Evolutionary conservation across 2,113 vertebrate genomes (phyloP), one percentile per base, ranked within the genome.

Genomic region (Dasyurus viverrinus): DNA sequence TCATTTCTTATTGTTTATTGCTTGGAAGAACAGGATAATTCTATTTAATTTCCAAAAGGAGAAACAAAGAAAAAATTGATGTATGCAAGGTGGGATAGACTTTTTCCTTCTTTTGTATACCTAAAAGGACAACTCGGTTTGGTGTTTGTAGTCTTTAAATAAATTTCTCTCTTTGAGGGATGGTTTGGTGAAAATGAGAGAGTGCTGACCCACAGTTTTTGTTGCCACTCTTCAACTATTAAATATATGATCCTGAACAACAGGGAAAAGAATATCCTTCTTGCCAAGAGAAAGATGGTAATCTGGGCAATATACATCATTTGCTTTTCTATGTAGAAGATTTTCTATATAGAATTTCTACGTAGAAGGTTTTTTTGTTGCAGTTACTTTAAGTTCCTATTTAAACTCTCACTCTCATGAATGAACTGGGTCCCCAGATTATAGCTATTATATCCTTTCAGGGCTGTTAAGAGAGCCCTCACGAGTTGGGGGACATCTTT

Each of bases 1-100:
- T 42, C 24, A 93, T 91, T 93, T 89, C 3, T 26, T 14, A 54
- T 89, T 92, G 2, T 23, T 16, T 57, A 50, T 42, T 12, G 6
- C n/a, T 47, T 23, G 1, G 30, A 90, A 50, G 4, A 12, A 42
- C 30, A 47, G 4, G 54, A 22, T 55, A 68, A 4, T n/a, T 91
- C 30, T 55, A 23, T 84, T 26, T 96, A 89, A 53, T 92, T 96
- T 94, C 42, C 47, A 96, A 93, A 95, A 30, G 30, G 8, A 92
- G 46, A 95, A 30, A 30, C 89, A 57, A 55, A 89, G 60, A 52
- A 90, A 90, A 26, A 7, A 50, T n/a, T 25, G n/a, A 3, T 26
- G 5, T 36, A 0, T 84, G n/a, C 89, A 93, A 94, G 91, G 30
- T 5, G 54, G 12, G 90, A 25, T 48, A 53, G 89, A 46, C 3